Percentiles rank a stretch among this genome's conserved stretches.
phyloP scores from a whole-genome alignment of 2,113 vertebrate genomes.

The Astur gentilis region DNA sequence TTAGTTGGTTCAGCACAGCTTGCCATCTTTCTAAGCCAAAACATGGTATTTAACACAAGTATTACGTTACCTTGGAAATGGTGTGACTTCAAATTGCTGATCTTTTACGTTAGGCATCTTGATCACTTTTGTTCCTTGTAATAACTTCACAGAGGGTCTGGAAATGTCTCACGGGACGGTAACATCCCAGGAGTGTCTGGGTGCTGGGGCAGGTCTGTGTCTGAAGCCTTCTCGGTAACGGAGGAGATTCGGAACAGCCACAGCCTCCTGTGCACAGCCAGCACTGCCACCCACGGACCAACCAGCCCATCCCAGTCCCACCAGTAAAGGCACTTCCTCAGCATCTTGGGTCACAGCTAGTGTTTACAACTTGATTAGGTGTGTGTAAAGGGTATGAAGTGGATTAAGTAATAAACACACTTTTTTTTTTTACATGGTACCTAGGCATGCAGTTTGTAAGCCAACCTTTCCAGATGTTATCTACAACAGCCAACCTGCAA shows the following conservation, averaged over 20 bases:
- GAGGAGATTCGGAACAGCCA: neutral
- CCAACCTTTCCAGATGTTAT: constrained; percentile 60
- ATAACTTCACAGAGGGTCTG: neutral
- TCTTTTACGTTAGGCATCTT: neutral
- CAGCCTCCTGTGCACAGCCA: neutral
- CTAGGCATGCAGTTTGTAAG: neutral
- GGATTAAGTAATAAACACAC: neutral
- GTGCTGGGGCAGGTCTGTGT: neutral
- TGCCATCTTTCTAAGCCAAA: neutral
- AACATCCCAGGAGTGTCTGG: neutral
- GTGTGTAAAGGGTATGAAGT: neutral
- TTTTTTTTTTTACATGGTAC: neutral
- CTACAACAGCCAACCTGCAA: constrained; percentile 59
- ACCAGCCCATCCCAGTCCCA: neutral
- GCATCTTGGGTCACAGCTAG: neutral
- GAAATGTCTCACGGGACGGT: neutral
- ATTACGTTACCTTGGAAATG: neutral
- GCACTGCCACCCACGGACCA: rapidly evolving
- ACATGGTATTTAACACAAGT: neutral
- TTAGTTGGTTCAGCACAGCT: neutral
- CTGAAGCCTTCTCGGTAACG: neutral
- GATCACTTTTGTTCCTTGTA: neutral
- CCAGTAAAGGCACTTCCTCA: neutral
- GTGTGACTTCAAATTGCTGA: neutral
- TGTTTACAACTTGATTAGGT: neutral